A percentile compares a stretch with the other conserved stretches of the same genome.
Conservation (phyloP, 2,888 invertebrate species). For the Yponomeuta cagnagella region DNA sequence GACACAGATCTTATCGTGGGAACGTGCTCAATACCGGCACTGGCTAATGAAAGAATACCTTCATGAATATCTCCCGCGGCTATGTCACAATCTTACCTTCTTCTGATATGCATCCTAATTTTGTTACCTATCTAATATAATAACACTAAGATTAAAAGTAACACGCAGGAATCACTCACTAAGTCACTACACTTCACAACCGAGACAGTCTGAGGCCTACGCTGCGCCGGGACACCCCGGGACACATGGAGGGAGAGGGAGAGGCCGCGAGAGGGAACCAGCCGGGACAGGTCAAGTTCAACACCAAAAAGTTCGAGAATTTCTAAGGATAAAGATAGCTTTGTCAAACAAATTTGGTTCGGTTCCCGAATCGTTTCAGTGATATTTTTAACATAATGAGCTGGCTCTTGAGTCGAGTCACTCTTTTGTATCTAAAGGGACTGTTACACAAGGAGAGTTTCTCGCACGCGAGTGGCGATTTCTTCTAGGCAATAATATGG, state of each 20-base stretch:
- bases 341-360: neutral
- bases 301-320: neutral
- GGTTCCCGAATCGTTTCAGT: neutral
- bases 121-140: neutral
- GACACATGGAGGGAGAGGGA: neutral
- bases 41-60: neutral
- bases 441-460: too few species aligned
- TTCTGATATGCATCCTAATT: neutral
- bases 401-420: too few species aligned
- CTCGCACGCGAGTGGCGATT: too few species aligned
- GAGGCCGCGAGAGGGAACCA: constrained; percentile 3
- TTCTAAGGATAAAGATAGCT: neutral
- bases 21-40: neutral
- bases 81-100: neutral
- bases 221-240: neutral
- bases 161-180: neutral
- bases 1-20: neutral
- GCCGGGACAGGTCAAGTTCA: constrained; percentile 6
- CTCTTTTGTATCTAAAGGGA: too few species aligned
- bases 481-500: too few species aligned
- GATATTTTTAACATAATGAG: neutral
- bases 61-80: neutral
- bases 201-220: neutral
- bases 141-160: neutral
- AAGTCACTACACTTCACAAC: constrained; percentile 1